phyloP scores from a whole-genome alignment of 2,888 invertebrate species.

The Esperia sulphurella region DNA sequence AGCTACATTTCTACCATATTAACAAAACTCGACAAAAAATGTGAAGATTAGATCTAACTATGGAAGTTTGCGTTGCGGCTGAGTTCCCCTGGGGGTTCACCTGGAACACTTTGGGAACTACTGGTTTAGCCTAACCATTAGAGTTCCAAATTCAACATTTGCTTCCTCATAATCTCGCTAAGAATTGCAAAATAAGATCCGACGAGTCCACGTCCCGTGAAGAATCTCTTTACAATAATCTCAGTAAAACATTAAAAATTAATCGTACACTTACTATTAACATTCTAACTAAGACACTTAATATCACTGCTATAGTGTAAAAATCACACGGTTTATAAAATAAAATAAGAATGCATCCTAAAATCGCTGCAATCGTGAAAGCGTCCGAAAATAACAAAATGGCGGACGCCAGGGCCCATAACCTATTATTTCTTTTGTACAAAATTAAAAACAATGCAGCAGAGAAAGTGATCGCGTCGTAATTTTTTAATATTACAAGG shows the following conservation, averaged over 20 bases:
- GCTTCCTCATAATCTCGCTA: neutral
- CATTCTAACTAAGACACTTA: constrained; percentile 57
- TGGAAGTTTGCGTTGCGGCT: no score
- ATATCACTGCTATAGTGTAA: constrained; percentile 64
- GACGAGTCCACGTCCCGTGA: constrained; percentile 13
- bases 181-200: neutral
- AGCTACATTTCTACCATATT: no score
- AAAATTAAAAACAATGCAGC: constrained; percentile 44
- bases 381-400: constrained; percentile 42
- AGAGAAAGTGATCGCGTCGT: constrained; percentile 41
- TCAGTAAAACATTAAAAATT: constrained; percentile 50
- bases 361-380: constrained; percentile 32
- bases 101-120: no score
- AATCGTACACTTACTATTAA: constrained; percentile 52
- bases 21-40: no score
- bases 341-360: constrained; percentile 49
- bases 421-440: constrained; percentile 32
- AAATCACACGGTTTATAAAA: constrained; percentile 60
- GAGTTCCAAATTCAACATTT: no score
- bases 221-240: constrained; percentile 25
- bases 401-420: constrained; percentile 37
- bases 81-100: no score
- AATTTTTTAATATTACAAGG: constrained; percentile 43
- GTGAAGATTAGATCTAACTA: no score
- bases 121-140: no score